Conservation (phyloP, 2,113 vertebrate species). For the Eulacestoma nigropectus region DNA sequence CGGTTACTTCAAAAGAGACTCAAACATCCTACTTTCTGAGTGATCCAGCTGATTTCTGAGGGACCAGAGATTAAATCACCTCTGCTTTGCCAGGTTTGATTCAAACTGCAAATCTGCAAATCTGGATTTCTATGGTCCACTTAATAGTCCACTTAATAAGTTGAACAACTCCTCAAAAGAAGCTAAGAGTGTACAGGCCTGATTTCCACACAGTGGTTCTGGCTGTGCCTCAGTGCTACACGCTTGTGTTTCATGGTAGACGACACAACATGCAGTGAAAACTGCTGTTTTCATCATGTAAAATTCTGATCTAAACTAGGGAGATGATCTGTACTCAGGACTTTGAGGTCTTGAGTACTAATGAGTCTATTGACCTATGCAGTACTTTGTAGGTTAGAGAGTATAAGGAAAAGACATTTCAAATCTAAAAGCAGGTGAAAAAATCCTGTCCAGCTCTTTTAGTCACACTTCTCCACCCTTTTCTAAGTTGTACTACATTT, state of each 20-base stretch:
- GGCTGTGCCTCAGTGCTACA: not conserved
- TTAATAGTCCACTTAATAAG: not conserved
- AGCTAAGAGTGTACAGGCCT: not conserved
- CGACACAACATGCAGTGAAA: not conserved
- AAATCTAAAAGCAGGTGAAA: not conserved
- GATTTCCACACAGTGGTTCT: not conserved
- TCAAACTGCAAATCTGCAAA: not conserved
- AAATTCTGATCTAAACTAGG: not conserved
- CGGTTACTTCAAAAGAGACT: not conserved
- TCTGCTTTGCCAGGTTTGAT: not conserved
- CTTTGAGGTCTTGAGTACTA: not conserved
- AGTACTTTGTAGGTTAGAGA: not conserved
- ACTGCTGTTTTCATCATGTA: not conserved
- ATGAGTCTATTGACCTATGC: not conserved
- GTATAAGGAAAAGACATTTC: not conserved
- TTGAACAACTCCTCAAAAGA: not conserved
- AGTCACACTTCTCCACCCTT: not conserved
- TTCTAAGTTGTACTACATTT: not conserved
- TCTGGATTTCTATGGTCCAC: not conserved
- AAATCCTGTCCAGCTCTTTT: not conserved
- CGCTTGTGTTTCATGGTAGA: fast-evolving
- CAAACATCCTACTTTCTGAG: not conserved
- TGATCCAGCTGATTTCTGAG: not conserved
- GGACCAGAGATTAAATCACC: not conserved
- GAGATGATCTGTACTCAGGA: not conserved